A percentile compares a stretch with the other conserved stretches of the same genome.
These are phyloP conservation scores for Cyrtodaria siliqua DNA, from an alignment of 2,888 invertebrate genomes.

Conservation along the genomic window DNA sequence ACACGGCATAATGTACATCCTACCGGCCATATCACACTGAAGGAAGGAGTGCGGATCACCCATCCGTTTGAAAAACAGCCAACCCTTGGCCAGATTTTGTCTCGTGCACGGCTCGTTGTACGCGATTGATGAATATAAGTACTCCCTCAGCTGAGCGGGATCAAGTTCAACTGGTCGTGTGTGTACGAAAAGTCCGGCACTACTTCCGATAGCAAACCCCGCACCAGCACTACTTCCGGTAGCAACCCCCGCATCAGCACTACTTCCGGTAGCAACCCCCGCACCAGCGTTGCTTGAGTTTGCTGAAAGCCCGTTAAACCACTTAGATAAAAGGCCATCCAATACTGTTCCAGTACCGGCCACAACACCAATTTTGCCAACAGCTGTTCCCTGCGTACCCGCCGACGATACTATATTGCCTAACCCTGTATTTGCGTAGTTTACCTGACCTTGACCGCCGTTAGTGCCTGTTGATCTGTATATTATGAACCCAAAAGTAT, in stretches of 20 bases:
- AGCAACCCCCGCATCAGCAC: not conserved
- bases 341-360: not conserved
- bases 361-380: too few relatives aligned
- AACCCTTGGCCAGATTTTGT: conserved; percentile 31
- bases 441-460: not conserved
- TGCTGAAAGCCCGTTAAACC: not conserved
- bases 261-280: not conserved
- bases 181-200: too few relatives aligned
- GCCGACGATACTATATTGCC: too few relatives aligned
- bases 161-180: conserved; percentile 7
- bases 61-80: conserved; percentile 41
- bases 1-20: conserved; percentile 46
- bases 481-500: conserved; percentile 44
- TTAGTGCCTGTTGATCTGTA: not conserved
- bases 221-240: not conserved
- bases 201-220: not conserved
- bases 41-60: conserved; percentile 44
- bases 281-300: not conserved
- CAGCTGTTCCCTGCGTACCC: not conserved
- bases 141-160: conserved; percentile 42
- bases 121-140: conserved; percentile 24
- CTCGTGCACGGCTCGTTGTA: conserved; percentile 50
- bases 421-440: too few relatives aligned
- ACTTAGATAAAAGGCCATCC: not conserved
- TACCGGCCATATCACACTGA: conserved; percentile 49